phyloP scores from a whole-genome alignment of 2,113 vertebrate genomes.

The Plecturocebus donacophilus region DNA sequence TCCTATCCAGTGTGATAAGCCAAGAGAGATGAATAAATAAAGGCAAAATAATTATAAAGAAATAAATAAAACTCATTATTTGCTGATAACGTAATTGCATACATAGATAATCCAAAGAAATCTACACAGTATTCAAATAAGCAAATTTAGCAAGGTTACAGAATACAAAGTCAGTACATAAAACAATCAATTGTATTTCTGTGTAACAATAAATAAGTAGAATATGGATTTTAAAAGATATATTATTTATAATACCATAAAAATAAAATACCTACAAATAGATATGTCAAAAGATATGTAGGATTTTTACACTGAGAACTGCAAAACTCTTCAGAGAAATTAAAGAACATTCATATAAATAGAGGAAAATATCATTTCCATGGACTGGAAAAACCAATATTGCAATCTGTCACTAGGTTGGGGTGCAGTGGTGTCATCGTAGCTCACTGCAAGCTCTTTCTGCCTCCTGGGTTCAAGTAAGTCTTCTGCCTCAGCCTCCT shows the following conservation, averaged over 20 bases:
- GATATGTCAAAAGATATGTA: not conserved
- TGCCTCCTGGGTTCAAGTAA: too few species aligned
- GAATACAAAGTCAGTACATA: not conserved
- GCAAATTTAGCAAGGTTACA: not conserved
- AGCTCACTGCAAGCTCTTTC: too few species aligned
- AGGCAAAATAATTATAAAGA: not conserved
- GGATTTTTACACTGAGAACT: not conserved
- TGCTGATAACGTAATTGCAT: too few species aligned
- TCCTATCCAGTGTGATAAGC: not conserved
- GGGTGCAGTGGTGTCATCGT: too few species aligned
- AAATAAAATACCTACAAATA: not conserved
- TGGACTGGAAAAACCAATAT: not conserved
- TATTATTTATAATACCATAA: not conserved
- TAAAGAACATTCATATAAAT: not conserved
- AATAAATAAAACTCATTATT: too few species aligned
- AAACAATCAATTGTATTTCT: not conserved
- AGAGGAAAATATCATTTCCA: not conserved
- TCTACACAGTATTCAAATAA: not conserved
- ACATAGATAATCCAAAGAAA: not conserved
- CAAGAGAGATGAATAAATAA: not conserved
- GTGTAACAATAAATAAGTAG: too few species aligned
- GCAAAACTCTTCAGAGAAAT: not conserved
- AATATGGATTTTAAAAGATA: not conserved
- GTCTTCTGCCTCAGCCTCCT: too few species aligned
- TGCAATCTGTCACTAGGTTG: too few species aligned